These are phyloP conservation scores for Sarcophaga bullata DNA, from an alignment of 1,140 invertebrate genomes.

Conservation along the genomic window DNA sequence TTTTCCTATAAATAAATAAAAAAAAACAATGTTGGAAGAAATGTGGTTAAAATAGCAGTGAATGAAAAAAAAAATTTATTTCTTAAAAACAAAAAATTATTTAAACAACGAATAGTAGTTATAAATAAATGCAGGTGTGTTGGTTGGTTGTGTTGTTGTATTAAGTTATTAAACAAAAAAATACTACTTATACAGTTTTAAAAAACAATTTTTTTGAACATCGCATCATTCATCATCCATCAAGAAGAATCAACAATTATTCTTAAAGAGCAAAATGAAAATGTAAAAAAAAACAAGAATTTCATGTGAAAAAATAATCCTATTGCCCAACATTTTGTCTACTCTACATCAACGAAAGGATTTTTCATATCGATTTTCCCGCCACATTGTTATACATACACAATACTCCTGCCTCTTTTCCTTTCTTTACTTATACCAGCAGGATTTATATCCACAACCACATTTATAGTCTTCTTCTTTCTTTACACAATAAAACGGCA, in stretches of 20 bases:
- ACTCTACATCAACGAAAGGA: neutral
- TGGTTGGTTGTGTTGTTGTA: too few relatives aligned
- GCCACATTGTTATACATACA: slow-evolving; percentile 41
- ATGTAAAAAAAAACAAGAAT: neutral
- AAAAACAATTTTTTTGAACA: too few relatives aligned
- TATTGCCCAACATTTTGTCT: slow-evolving; percentile 2
- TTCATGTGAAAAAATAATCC: neutral
- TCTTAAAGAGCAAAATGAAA: neutral
- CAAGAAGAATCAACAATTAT: slow-evolving; percentile 11
- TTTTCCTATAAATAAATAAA: neutral
- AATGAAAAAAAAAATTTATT: neutral
- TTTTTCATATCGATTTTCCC: slow-evolving; percentile 34
- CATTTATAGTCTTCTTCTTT: too few relatives aligned
- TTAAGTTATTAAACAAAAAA: too few relatives aligned
- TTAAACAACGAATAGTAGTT: neutral
- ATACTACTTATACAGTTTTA: too few relatives aligned
- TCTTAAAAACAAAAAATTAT: neutral
- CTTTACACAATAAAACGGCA: neutral
- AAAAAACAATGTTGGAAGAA: slow-evolving; percentile 12
- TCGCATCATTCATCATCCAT: neutral
- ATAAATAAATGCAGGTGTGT: neutral
- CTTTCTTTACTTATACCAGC: too few relatives aligned
- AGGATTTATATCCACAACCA: too few relatives aligned
- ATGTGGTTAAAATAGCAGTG: slow-evolving; percentile 25
- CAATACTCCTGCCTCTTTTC: neutral